These are phyloP conservation scores for Congeria kusceri DNA, from an alignment of 2,888 invertebrate species.

Conservation along the genomic window DNA sequence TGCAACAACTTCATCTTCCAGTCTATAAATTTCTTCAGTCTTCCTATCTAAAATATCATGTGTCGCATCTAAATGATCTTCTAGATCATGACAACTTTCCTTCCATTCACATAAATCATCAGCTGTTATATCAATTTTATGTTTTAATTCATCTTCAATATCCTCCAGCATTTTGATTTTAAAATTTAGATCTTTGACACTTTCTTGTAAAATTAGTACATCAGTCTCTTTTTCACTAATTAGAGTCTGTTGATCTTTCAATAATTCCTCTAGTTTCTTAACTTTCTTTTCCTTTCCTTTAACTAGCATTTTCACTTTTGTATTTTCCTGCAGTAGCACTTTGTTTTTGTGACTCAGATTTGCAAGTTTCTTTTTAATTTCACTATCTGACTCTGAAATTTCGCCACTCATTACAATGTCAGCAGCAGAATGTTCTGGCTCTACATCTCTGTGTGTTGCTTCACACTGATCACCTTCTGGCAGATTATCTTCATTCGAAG, in stretches of 20 bases:
- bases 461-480: no score
- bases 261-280: constrained; percentile 67
- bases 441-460: constrained; percentile 16
- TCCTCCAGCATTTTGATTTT: constrained; percentile 52
- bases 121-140: constrained; percentile 46
- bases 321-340: constrained; percentile 54
- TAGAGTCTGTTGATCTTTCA: constrained; percentile 62
- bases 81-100: constrained; percentile 51
- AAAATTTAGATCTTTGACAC: constrained; percentile 45
- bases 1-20: constrained; percentile 54
- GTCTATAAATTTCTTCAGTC: constrained; percentile 55
- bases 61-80: constrained; percentile 56
- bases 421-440: constrained; percentile 28
- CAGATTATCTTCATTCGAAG: no score
- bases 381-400: constrained; percentile 19
- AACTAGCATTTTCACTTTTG: constrained; percentile 62
- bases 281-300: constrained; percentile 70
- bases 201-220: constrained; percentile 67
- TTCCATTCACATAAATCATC: constrained; percentile 61
- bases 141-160: constrained; percentile 52
- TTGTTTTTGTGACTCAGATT: constrained; percentile 55
- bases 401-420: constrained; percentile 19
- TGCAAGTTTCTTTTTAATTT: constrained; percentile 46
- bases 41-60: constrained; percentile 60
- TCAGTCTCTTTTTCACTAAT: constrained; percentile 68